Base-by-base conservation (phyloP, 2,888 invertebrate species). In the Venusia cambrica region DNA sequence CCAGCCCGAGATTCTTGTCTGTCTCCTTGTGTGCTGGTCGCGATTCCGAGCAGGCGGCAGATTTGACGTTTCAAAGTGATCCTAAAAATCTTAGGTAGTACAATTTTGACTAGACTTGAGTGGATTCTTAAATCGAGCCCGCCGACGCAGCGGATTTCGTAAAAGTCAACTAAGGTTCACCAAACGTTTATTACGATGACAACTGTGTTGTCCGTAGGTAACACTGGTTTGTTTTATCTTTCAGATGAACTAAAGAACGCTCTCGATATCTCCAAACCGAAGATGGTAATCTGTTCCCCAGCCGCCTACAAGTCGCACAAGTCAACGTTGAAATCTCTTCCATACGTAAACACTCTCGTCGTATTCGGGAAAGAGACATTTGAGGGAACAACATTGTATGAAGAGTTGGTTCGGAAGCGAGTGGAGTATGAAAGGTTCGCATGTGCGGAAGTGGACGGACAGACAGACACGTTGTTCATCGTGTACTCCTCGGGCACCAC, bases 401-500 rank as follows among this genome's bases (percentile, higher is more conserved):
- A 67, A 4, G 65, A 73, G 10, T 24, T 80, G 30, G 62, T 61
- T 2, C 38, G 58, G 5, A 48, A 47, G 6, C 56, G 73, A 38
- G 61, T 76, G 0, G 48, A 42, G 1, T 69, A 47, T 29, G 68
- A 73, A 0, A 61, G 73, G 0, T 80, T 81, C 16, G 16, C 44
- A 2, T 45, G 60, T 0, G 66, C 56, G 0, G 73, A 73, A 3
- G 73, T 77, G 0, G 22, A 54, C 1, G 76, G 76, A 0, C 66
- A 71, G 15, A 50, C 29, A 0, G 83, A 83, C 11, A 54, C 66
- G 0, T 16, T 65, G 4, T 54, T 76, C 4, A 60, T 84, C 6
- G 21, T 81, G 11, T 83, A 80, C 36, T 84, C 84, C 0, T 84
- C 83, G 1, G 84, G 84, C 0, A 84, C 84, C 0, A 83, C 83